These are phyloP conservation scores for Strix uralensis DNA, from an alignment of 2,113 vertebrate genomes.

Conservation along the genomic window DNA sequence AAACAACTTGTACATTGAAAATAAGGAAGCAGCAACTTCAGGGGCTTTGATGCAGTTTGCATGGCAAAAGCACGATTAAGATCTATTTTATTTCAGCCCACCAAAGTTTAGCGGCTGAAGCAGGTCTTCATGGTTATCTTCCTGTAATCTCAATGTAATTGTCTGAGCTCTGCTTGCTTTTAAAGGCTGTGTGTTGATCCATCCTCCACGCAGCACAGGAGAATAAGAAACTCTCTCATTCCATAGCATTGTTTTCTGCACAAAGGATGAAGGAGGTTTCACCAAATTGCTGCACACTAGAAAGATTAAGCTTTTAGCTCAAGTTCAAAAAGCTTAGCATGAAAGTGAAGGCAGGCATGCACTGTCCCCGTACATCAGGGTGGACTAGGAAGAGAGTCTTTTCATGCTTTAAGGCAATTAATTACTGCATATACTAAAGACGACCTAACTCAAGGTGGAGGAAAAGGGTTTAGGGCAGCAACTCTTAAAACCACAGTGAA, in stretches of 20 bases:
- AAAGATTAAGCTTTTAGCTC: not conserved
- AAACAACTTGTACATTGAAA: not conserved
- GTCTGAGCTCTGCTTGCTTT: not conserved
- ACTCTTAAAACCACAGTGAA: not conserved
- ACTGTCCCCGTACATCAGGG: not conserved
- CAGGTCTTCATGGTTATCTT: too few species aligned
- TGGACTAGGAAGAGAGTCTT: not conserved
- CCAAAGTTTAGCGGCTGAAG: not conserved
- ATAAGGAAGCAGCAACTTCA: not conserved
- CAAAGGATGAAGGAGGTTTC: not conserved
- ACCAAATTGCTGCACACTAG: not conserved
- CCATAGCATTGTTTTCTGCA: not conserved
- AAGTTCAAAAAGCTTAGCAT: not conserved
- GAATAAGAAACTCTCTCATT: not conserved
- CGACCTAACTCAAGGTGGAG: not conserved
- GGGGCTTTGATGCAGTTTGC: not conserved
- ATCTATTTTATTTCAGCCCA: not conserved
- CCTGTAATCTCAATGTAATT: not conserved
- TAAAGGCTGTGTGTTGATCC: not conserved
- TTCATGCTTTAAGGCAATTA: not conserved
- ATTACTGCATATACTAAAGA: not conserved
- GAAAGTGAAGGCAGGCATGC: not conserved
- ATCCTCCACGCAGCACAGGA: not conserved
- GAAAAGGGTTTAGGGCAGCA: not conserved
- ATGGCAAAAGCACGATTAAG: not conserved